Base-by-base conservation (phyloP, 1,140 invertebrate genomes). In the Plectrocnemia conspersa region DNA sequence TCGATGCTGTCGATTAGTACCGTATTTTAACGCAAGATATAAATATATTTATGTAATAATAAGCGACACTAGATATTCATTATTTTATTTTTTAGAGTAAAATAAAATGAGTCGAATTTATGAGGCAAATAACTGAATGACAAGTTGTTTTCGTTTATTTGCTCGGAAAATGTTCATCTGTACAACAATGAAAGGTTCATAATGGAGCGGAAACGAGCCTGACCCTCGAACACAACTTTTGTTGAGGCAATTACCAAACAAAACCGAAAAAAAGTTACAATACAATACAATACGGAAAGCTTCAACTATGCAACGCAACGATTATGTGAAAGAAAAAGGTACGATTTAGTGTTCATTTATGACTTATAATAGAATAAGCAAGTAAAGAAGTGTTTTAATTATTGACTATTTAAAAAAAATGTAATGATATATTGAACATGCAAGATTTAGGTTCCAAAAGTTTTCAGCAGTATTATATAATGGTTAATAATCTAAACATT, bases 161-260 rank as follows among this genome's bases (percentile, higher is more conserved):
- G n/a, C 10, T 18, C 40, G 52, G 18, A 54, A 54, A 54, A 45
- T 23, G 32, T 35, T 33, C 40, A 36, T 44, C 24, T 42, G 54
- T 56, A 53, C 29, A 52, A 56, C 58, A 55, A 56, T 60, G 44
- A 46, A 36, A 29, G 44, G 13, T 54, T 52, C 18, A 41, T 56
- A 25, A 42, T 32, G 54, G 42, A 56, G 16, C 46, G 22, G 46
- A 54, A 21, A 42, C 18, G 23, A 19, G 29, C 41, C 38, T 57
- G 55, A 52, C 55, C 58, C 58, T 50, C 27, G 33, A 29, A 36
- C 42, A 13, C 23, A 56, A 60, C 58, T 60, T 59, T 60, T 60
- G 58, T 54, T 60, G 52, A 41, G 58, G 58, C 58, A 56, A 60
- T 60, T 60, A 60, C 44, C 49, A 42, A 60, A 56, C 40, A 60